Conservation (phyloP, 2,888 invertebrate genomes). For the Caradrina clavipalpis region DNA sequence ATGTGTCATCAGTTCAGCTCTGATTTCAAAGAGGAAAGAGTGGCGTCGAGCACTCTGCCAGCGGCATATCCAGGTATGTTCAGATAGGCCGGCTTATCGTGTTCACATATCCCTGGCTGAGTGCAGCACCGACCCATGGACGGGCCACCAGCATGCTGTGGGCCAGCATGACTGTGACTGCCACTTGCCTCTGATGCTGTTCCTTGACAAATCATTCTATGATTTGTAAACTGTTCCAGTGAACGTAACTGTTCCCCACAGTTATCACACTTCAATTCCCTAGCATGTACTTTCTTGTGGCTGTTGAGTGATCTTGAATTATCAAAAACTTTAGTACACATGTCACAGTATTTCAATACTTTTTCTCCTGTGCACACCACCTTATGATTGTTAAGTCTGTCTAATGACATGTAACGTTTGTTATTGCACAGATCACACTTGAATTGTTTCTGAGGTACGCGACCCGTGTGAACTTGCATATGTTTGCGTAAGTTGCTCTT, state of each 20-base stretch:
- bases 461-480: slow-evolving; percentile 90
- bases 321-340: slow-evolving; percentile 90
- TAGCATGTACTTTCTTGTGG: slow-evolving; percentile 90
- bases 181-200: slow-evolving; percentile 77
- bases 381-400: slow-evolving; percentile 89
- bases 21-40: slow-evolving; percentile 87
- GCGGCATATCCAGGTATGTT: slow-evolving; percentile 89
- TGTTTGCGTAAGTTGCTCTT: slow-evolving; percentile 90
- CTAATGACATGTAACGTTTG: slow-evolving; percentile 89
- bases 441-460: slow-evolving; percentile 90
- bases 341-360: slow-evolving; percentile 89
- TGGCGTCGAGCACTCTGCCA: slow-evolving; percentile 86
- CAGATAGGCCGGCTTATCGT: slow-evolving; percentile 89
- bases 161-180: slow-evolving; percentile 74
- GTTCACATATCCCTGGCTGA: slow-evolving; percentile 88
- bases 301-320: slow-evolving; percentile 90
- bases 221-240: slow-evolving; percentile 88
- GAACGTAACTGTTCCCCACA: slow-evolving; percentile 90
- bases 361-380: slow-evolving; percentile 90
- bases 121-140: slow-evolving; percentile 85
- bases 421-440: slow-evolving; percentile 90
- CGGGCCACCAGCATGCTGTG: slow-evolving; percentile 60
- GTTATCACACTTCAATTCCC: slow-evolving; percentile 88
- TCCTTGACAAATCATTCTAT: slow-evolving; percentile 87
- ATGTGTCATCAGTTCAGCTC: slow-evolving; percentile 85